Base-by-base conservation (phyloP, 2,113 vertebrate species). In the Procavia capensis region DNA sequence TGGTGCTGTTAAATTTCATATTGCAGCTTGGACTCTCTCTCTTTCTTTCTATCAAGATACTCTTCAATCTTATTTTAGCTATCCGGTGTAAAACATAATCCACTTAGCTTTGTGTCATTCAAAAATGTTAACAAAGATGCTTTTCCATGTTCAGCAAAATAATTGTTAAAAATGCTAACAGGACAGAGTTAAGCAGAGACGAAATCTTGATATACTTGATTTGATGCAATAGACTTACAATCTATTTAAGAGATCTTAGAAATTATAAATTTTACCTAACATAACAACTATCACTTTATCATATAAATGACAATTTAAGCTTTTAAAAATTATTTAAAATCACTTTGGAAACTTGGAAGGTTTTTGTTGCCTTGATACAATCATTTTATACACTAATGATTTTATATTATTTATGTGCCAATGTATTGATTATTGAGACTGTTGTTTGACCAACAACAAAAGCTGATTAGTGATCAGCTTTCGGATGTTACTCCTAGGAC, bases 241-340 rank as follows among this genome's bases (percentile, higher is more conserved):
- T 81, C 24, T 85, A 66, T 57, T 85, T 81, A 50, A 83, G 50
- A 86, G 24, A 31, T 64, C 34, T 59, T 79, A 72, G 16, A 83
- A 72, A 92, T 68, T 63, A 83, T 66, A 72, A 74, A 85, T 43
- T 88, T 9, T 82, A 9, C 78, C 86, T 83, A 85, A 95, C 5
- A 57, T 70, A 76, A 66, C 64, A 88, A 25, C 25, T 22, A 8
- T 82, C 57, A 41, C 22, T 75, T 43, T 64, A 41, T 27, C 4
- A 47, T 50, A 63, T 9, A 54, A n/a, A n/a, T 16, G 16, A 68
- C 17, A 68, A 70, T 88, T 72, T 78, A 50, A 50, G 61, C 63
- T 70, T 87, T 86, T 20, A 57, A 64, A 90, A 45, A n/a, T 24
- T 66, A 61, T 81, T 95, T 90, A 50, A 80, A 39, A 45, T 41